Evolutionary conservation across 2,113 vertebrate genomes (phyloP).

Genomic region (Myanophis thanlyinensis): DNA sequence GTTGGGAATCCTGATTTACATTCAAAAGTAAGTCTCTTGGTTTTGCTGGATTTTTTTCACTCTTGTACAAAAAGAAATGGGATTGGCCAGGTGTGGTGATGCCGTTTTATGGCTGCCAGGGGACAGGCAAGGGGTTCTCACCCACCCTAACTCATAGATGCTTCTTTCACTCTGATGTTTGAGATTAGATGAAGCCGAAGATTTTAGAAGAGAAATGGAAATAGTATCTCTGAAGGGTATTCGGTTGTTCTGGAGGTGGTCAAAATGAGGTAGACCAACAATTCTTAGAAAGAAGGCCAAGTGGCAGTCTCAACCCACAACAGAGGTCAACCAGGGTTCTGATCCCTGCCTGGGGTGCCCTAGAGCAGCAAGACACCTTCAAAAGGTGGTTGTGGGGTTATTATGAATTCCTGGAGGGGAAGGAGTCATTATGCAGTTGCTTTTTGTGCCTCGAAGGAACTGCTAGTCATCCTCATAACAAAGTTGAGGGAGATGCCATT

Average conservation of each 20-base stretch:
- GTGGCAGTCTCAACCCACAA: not conserved
- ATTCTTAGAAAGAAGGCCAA: not conserved
- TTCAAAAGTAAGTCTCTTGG: conserved; percentile 83
- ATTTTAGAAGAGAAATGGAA: not conserved
- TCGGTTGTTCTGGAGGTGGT: not conserved
- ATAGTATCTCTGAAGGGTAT: not conserved
- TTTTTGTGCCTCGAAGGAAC: not conserved
- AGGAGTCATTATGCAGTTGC: not conserved
- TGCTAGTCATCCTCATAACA: not conserved
- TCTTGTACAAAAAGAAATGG: not conserved
- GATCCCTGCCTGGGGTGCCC: not conserved
- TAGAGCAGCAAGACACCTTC: not conserved
- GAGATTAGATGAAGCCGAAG: not conserved
- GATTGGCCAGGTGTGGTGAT: too few relatives aligned
- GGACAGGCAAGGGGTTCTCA: not conserved
- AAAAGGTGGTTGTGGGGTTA: not conserved
- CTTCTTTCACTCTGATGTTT: not conserved
- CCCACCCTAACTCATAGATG: not conserved
- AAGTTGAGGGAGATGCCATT: not conserved
- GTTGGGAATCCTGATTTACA: conserved; percentile 93
- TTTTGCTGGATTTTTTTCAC: not conserved
- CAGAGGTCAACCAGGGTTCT: not conserved
- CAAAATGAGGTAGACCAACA: not conserved
- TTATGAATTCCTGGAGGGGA: not conserved
- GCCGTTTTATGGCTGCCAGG: not conserved